These are phyloP conservation scores for Leptarthrus brevirostris DNA, from an alignment of 2,888 invertebrate species.

Conservation along the genomic window DNA sequence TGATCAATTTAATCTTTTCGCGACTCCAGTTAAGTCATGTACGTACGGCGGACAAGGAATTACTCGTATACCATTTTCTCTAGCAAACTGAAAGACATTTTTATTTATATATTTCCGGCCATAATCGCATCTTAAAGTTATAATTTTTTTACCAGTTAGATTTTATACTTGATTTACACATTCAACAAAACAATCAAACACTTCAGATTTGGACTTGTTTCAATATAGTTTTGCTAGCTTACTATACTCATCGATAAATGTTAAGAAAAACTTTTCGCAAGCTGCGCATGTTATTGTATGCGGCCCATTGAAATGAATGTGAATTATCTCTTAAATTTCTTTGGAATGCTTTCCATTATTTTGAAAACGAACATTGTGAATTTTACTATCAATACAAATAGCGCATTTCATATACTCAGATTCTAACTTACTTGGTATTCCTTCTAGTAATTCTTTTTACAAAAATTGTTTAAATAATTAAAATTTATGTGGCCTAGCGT, in stretches of 20 bases:
- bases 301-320: constrained; percentile 35
- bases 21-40: constrained; percentile 57
- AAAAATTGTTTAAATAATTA: not conserved
- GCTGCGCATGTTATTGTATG: not conserved
- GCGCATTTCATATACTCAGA: not conserved
- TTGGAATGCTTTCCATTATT: constrained; percentile 48
- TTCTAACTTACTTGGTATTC: not conserved
- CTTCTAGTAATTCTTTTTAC: not conserved
- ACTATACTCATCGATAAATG: constrained; percentile 28
- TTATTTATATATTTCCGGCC: not conserved
- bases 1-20: constrained; percentile 55
- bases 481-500: constrained; percentile 10
- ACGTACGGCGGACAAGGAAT: too few species aligned
- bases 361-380: constrained; percentile 52
- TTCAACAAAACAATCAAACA: not conserved
- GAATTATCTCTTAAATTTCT: constrained; percentile 27
- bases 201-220: not conserved
- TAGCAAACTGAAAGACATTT: too few species aligned
- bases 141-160: not conserved
- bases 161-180: not conserved
- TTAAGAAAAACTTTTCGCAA: constrained; percentile 11
- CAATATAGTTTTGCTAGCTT: constrained; percentile 4
- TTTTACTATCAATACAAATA: constrained; percentile 51
- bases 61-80: too few species aligned
- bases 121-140: not conserved